Evolutionary conservation across 2,797 vertebrate species (phyloP).

Genomic region (Hyperoplus immaculatus): DNA sequence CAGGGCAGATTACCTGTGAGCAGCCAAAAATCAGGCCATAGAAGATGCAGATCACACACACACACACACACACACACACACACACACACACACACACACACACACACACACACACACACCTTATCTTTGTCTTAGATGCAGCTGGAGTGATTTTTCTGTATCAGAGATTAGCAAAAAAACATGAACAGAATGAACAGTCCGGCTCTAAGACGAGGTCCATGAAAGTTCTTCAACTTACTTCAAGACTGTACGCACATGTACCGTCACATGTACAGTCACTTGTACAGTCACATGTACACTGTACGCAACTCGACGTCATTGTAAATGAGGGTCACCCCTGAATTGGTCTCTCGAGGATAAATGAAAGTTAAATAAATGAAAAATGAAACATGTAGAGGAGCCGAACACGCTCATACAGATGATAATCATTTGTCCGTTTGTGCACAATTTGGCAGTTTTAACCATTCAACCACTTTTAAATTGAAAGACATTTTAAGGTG

Average conservation of each 20-base stretch:
- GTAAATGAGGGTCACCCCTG: background rate
- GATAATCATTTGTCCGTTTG: background rate
- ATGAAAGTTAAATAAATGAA: too few species aligned
- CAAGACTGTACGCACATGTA: background rate
- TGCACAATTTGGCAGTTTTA: background rate
- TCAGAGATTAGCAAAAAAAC: constrained; percentile 34
- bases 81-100: background rate
- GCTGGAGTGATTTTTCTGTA: constrained; percentile 41
- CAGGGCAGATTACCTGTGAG: constrained; percentile 73
- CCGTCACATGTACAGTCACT: background rate
- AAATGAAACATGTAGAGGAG: too few species aligned
- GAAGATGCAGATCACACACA: constrained; percentile 33
- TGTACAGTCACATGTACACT: background rate
- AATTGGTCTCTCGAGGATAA: too few species aligned
- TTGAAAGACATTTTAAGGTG: background rate
- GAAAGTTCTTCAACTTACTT: constrained; percentile 21
- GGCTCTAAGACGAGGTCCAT: constrained; percentile 16
- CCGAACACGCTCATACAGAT: background rate
- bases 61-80: background rate
- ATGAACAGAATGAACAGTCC: constrained; percentile 50
- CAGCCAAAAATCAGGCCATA: constrained; percentile 45
- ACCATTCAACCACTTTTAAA: background rate
- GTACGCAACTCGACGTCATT: background rate
- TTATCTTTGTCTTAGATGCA: constrained; percentile 68
- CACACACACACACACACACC: background rate